These are phyloP conservation scores for Lasioglossum figueresi DNA, from an alignment of 2,888 invertebrate species.

Conservation along the genomic window DNA sequence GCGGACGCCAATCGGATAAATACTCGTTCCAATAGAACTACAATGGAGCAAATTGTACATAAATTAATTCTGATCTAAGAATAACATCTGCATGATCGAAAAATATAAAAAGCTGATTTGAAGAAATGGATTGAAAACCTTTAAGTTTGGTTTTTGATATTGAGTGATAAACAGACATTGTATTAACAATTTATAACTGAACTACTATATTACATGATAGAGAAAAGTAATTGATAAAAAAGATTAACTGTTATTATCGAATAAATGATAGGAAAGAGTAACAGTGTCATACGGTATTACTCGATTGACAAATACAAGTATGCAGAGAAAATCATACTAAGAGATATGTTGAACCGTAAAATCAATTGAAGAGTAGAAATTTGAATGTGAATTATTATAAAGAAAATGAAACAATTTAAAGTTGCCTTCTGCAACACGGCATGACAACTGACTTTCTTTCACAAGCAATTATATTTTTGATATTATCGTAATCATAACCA, in stretches of 20 bases:
- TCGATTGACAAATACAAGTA: slow-evolving; percentile 48
- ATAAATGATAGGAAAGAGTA: slow-evolving; percentile 15
- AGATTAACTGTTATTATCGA: not conserved
- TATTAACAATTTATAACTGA: not conserved
- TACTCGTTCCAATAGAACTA: slow-evolving; percentile 94
- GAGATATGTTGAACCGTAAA: not conserved
- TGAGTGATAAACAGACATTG: not conserved
- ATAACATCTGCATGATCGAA: not conserved
- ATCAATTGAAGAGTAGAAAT: not conserved
- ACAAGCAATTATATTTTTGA: slow-evolving; percentile 32
- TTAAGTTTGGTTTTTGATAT: not conserved
- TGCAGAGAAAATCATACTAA: slow-evolving; percentile 20
- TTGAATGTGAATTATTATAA: slow-evolving; percentile 11
- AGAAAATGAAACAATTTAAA: slow-evolving; percentile 38
- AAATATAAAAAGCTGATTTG: not conserved
- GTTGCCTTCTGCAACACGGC: slow-evolving; percentile 68
- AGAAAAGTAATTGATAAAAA: not conserved
- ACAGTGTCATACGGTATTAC: not conserved
- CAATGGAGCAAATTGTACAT: slow-evolving; percentile 71
- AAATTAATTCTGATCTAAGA: not conserved
- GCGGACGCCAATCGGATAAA: slow-evolving; percentile 95
- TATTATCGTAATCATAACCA: slow-evolving; percentile 34
- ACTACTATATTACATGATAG: not conserved
- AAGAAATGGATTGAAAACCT: not conserved
- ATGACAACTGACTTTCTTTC: slow-evolving; percentile 77